Base-by-base conservation (phyloP, 1,140 invertebrate genomes). In the Aphelinus atriplicis region DNA sequence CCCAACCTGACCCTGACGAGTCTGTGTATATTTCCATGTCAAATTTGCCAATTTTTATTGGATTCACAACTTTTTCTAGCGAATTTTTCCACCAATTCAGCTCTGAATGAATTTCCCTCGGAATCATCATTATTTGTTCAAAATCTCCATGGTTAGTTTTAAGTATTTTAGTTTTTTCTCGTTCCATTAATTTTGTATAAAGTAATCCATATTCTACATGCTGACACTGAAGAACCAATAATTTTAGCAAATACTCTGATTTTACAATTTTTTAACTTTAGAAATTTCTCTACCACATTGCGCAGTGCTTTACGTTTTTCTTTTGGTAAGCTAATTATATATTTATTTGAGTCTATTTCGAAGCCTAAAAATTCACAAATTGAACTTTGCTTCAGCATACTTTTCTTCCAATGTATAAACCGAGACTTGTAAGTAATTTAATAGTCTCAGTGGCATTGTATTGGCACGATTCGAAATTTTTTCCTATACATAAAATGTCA, bases 31-130 rank as follows among this genome's bases (percentile, higher is more conserved):
- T 71, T 50, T 48, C 58, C 45, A 61, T 48, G 2, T 62, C 3
- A 70, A 57, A 75, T 7, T 9, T 43, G n/a, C 51, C 67, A 3
- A 26, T 45, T 61, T 50, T 73, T 43, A 78, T 73, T 65, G 68
- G 66, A 26, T 65, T 65, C 46, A 60, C 2, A 48, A 55, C 47
- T 42, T 53, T 66, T 7, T 46, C 42, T 9, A 69, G 47, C 10
- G 43, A 71, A 47, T 69, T 73, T 7, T 67, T 66, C 77, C 75
- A 78, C 75, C 77, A 80, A 2, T n/a, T 2, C 7, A 78, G 10
- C 53, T 80, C 77, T 2, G n/a, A 4, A 26, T 51, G 42, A 3
- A 78, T n/a, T 0, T 7, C 57, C 55, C 65, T 50, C 60, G 78
- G 65, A 47, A 77, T 76, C 1, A 10, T 43, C 70, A 77, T 79